Percentiles rank a stretch among this genome's conserved stretches.
Evolutionary conservation across 2,888 invertebrate species (phyloP).

Genomic region (Leptodirus hochenwartii): DNA sequence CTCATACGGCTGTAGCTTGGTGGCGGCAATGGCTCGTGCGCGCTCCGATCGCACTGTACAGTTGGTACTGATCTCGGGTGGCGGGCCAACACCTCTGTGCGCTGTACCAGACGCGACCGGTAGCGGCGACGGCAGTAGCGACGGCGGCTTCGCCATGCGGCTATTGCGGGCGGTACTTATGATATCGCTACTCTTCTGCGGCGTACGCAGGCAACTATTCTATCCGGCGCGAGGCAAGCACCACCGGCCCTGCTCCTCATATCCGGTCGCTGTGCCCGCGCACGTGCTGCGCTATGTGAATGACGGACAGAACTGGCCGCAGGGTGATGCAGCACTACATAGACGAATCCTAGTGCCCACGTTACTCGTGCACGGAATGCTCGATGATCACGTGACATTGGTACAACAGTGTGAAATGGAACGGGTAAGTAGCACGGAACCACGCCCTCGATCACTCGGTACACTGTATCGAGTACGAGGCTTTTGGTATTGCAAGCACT

Average conservation of each 20-base stretch:
- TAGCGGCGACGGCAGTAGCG: too few species aligned
- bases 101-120: too few species aligned
- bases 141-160: too few species aligned
- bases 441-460: too few species aligned
- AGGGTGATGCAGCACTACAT: slow-evolving; percentile 48
- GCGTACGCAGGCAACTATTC: slow-evolving; percentile 33
- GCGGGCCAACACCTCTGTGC: slow-evolving; percentile 46
- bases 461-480: slow-evolving; percentile 3
- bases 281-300: slow-evolving; percentile 32
- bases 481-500: neutral
- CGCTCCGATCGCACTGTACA: slow-evolving; percentile 37
- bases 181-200: slow-evolving; percentile 38
- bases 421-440: slow-evolving; percentile 36
- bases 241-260: slow-evolving; percentile 30
- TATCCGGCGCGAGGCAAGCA: slow-evolving; percentile 37
- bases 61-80: slow-evolving; percentile 45
- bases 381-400: slow-evolving; percentile 43
- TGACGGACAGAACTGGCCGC: slow-evolving; percentile 46
- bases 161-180: slow-evolving; percentile 30
- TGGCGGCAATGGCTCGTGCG: slow-evolving; percentile 37
- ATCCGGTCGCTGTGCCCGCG: slow-evolving; percentile 27
- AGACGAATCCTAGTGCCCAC: slow-evolving; percentile 41
- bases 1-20: slow-evolving; percentile 44
- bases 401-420: slow-evolving; percentile 55
- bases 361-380: slow-evolving; percentile 43